A percentile compares a stretch with the other conserved stretches of the same genome.
These are phyloP conservation scores for Astyanax mexicanus DNA, from an alignment of 2,797 vertebrate genomes.

Conservation along the genomic window DNA sequence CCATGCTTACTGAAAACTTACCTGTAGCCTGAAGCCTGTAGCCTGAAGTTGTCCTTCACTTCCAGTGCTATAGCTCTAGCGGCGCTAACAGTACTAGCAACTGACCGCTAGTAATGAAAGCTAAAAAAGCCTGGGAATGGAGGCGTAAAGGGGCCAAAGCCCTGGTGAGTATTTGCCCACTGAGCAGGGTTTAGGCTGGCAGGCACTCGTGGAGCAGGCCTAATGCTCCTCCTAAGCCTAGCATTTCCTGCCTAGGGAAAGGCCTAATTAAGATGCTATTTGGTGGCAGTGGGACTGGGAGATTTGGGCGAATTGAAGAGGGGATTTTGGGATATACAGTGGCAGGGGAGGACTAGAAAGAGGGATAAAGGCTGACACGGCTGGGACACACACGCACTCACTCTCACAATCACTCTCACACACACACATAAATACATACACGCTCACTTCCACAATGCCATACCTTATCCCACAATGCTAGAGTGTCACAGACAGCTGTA, in stretches of 20 bases:
- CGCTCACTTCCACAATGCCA: slow-evolving; percentile 17
- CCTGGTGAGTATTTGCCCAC: slow-evolving; percentile 74
- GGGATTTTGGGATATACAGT: slow-evolving; percentile 55
- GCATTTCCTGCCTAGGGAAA: slow-evolving; percentile 75
- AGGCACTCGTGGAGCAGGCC: slow-evolving; percentile 71
- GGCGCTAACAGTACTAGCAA: neutral
- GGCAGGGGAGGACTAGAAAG: slow-evolving; percentile 37
- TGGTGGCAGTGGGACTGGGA: slow-evolving; percentile 60
- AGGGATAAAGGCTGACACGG: slow-evolving; percentile 50
- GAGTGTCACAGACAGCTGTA: slow-evolving; percentile 83
- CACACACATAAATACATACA: slow-evolving; percentile 4
- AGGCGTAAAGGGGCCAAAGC: slow-evolving; percentile 73
- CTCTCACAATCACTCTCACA: slow-evolving; percentile 12
- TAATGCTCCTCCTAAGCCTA: slow-evolving; percentile 73
- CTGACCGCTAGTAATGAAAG: neutral
- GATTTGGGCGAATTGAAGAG: slow-evolving; percentile 47
- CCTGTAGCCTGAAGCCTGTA: too few relatives aligned
- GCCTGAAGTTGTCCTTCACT: too few relatives aligned
- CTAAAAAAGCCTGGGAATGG: slow-evolving; percentile 70
- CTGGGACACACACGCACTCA: slow-evolving; percentile 2
- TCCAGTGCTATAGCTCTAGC: neutral
- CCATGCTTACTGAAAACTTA: too few relatives aligned
- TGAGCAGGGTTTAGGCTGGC: slow-evolving; percentile 72
- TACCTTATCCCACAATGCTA: slow-evolving; percentile 44
- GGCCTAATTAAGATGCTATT: slow-evolving; percentile 76